Base-by-base conservation (phyloP, 2,888 invertebrate genomes). In the Myopa tessellatipennis region DNA sequence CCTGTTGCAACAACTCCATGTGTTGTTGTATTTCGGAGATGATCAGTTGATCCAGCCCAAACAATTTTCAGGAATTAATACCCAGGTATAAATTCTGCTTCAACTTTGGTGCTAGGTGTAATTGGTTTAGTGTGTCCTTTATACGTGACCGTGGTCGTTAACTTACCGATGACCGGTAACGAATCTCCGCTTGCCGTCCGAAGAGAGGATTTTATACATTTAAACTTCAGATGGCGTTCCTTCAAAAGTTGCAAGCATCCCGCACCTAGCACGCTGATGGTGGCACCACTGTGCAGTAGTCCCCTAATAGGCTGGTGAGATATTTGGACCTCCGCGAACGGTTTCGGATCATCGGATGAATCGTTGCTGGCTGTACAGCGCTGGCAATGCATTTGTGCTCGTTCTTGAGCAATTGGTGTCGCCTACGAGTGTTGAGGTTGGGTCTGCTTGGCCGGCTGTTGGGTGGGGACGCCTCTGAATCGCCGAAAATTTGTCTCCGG, bases 241-340 rank as follows among this genome's bases (percentile, higher is more conserved):
- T 58, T 14, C n/a, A 58, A 6, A 4, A 58, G 4, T n/a, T 58
- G 14, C 6, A 14, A n/a, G n/a, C 58, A 58, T 16, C 58, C 58
- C n/a, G 58, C 14, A 58, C 58, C 58, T 6, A 58, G 58, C n/a
- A 58, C 58, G 58, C n/a, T n/a, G 58, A 58, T 58, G 58, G 58
- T 58, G 16, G 16, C 6, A 10, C 58, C n/a, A 6, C 26, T 26
- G 26, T 26, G 1, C 26, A 26, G 26, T 26, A 26, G 26, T 26
- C 26, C 26, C 26, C 26, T 58, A 4, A 58, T 14, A 14, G 4
- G n/a, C 6, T 58, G 12, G n/a, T 58, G 14, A n/a, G 4, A 3
- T n/a, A 58, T n/a, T 1, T 16, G n/a, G n/a, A 58, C 58, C n/a
- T 58, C 58, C 58, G 3, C 58, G n/a, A 58, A 58, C 6, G n/a